Base-by-base conservation (phyloP, 2,888 invertebrate genomes). In the Sinotaia quadrata region DNA sequence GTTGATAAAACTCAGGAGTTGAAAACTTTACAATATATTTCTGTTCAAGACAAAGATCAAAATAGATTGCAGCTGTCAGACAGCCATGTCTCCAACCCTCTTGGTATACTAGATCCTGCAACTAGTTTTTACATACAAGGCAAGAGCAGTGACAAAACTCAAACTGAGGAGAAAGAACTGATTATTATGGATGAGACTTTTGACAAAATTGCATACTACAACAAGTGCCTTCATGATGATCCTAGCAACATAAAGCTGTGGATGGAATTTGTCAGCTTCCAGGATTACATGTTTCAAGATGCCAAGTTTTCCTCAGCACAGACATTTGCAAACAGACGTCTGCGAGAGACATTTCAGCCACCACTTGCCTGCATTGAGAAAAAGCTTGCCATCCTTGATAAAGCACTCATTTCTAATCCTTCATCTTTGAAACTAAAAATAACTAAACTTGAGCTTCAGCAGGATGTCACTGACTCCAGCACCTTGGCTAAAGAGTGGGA, bases 191-290 rank as follows among this genome's bases (percentile, higher is more conserved):
- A 68, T 27, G 72, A 74, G 51, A 66, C 68, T 21, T 59, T 72
- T 58, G 74, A 75, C 36, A 78, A 78, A 59, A 75, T 77, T 12
- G 75, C 73, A 24, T 75, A 71, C 12, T 89, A 79, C 69, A 89
- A 89, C 73, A 82, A 81, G 69, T 71, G 78, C 49, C 75, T 89
- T 12, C 74, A 84, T 51, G 84, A 86, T 34, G 75, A 85, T 37
- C 88, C 89, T 21, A 60, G 75, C 18, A 82, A 89, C 78, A 75
- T 87, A 10, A 66, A 82, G 34, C 68, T 85, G 31, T 89, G 89
- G 89, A 69, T 89, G 10, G 86, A 89, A 34, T 89, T 89, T 84
- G 81, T 89, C 4, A 77, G 83, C n/a, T 89, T 88, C 75, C 89
- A 89, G 76, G 88, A 89, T 67, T 76, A 81, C 29, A 31, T 82